Evolutionary conservation across 1,140 invertebrate genomes (phyloP).

Genomic region (Callitettix versicolor): DNA sequence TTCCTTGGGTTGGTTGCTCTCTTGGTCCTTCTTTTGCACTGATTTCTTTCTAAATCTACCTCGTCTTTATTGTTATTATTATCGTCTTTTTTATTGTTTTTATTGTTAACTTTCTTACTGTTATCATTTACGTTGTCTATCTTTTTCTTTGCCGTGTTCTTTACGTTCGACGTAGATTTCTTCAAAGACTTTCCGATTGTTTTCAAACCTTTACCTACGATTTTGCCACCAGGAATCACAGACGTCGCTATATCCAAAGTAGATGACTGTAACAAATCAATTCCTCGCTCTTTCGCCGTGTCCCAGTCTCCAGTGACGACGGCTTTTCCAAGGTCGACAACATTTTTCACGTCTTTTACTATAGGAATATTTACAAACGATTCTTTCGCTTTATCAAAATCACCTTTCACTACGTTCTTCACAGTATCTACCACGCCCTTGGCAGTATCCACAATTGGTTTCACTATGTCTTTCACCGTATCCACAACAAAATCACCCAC

Average conservation of each 20-base stretch:
- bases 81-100: background rate
- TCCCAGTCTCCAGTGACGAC: constrained; percentile 16
- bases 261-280: constrained; percentile 1
- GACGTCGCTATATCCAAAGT: constrained; percentile 10
- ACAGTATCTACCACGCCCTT: constrained; percentile 12
- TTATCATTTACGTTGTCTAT: constrained; percentile 5
- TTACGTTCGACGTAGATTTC: background rate
- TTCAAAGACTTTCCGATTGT: constrained; percentile 5
- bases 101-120: constrained; percentile 2
- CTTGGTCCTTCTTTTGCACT: constrained; percentile 8
- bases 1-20: background rate
- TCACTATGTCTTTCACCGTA: constrained; percentile 14
- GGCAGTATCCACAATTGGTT: constrained; percentile 11
- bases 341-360: constrained; percentile 18
- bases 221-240: constrained; percentile 13
- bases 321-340: constrained; percentile 9
- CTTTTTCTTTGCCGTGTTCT: constrained; percentile 1
- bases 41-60: constrained; percentile 1
- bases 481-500: constrained; percentile 7
- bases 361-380: constrained; percentile 15
- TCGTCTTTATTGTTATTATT: constrained; percentile 1
- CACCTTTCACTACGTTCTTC: constrained; percentile 15
- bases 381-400: constrained; percentile 11
- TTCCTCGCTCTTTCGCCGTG: constrained; percentile 11
- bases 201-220: constrained; percentile 13